Conservation (phyloP, 1,140 invertebrate species). For the Maniola jurtina region DNA sequence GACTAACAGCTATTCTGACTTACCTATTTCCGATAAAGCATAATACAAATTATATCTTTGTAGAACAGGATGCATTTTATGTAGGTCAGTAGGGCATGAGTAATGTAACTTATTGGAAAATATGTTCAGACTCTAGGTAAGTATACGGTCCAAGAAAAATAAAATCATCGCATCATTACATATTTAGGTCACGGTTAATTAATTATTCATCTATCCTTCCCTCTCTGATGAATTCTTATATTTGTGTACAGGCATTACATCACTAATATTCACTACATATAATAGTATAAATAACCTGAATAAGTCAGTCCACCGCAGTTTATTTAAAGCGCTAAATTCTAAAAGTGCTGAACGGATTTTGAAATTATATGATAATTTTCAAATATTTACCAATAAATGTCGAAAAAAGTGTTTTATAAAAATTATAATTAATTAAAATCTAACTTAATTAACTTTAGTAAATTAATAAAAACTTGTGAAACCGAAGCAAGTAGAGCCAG, state of each 20-base stretch:
- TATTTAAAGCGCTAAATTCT: no score
- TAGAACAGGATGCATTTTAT: background rate
- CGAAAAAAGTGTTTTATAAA: no score
- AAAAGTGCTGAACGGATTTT: no score
- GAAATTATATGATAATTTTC: no score
- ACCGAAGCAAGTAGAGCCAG: no score
- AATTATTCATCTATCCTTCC: background rate
- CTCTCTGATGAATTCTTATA: background rate
- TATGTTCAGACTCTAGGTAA: background rate
- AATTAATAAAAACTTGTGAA: no score
- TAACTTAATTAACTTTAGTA: no score
- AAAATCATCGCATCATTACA: conserved; percentile 13
- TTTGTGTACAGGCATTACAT: background rate
- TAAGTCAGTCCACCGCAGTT: no score
- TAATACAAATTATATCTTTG: background rate
- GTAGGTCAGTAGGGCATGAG: conserved; percentile 18
- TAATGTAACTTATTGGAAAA: conserved; percentile 3
- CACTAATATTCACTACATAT: no score
- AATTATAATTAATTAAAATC: no score
- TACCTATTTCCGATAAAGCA: background rate
- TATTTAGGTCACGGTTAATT: background rate
- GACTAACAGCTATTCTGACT: background rate
- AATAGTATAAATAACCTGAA: no score
- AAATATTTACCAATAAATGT: no score
- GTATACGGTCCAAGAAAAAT: background rate